Base-by-base conservation (phyloP, 1,140 invertebrate genomes). In the Lordiphosa mommai region DNA sequence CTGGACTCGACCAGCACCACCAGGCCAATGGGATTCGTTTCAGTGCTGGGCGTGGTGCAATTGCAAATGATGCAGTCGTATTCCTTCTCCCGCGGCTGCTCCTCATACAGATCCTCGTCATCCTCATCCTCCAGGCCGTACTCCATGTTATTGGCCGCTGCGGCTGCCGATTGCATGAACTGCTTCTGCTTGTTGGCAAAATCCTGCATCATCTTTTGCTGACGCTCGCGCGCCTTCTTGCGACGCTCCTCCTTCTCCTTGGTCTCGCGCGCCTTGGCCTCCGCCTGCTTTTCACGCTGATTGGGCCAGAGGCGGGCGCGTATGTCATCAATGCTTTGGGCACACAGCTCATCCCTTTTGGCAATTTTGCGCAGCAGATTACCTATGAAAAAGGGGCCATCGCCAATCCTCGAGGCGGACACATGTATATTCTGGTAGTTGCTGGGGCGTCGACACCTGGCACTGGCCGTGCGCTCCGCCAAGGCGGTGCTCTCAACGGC, bases 51-150 rank as follows among this genome's bases (percentile, higher is more conserved):
- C 34, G 96, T 94, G 44, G 95, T 96, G 90, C 96, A 95, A 90
- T 95, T 96, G 89, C 97, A 99, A 76, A 99, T 99, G 41, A 97
- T 96, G 91, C 98, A 99, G 88, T 98, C 95, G 88, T 97, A 98
- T 89, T 96, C 95, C 84, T 93, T 89, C 72, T 91, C 90, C 3
- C 89, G 74, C 30, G 93, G 89, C 92, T 93, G 86, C 91, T 93
- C 72, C 89, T 91, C 90, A 33, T 93, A 93, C 33, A 92, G 91
- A 27, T 92, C 91, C 47, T 91, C 91, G 91, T 93, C 93, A 49
- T 94, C 93, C 2, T 88, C 85, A 12, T 88, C 85, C 38, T 80
- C 82, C 8, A 71, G 29, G 0, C 85, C 73, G 33, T 72, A 76
- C 14, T 84, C 73, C 93, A 94, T 94, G 49, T 90, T 90, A 91